Conservation (phyloP, 64 coral and sea anemone genomes). For the Montipora capricornis region DNA sequence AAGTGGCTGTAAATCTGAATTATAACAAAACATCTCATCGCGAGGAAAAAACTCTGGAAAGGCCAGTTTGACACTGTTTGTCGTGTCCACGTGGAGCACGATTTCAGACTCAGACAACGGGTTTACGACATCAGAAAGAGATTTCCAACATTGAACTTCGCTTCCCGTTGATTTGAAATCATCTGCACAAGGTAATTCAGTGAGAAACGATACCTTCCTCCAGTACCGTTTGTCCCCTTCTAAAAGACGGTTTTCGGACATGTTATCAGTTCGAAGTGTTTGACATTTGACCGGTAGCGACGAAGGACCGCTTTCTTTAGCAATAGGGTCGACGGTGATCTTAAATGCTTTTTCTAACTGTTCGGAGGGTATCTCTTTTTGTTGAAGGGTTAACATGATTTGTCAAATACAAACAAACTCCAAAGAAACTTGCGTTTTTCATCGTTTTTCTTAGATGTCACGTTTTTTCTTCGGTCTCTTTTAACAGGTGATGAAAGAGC, state of each 20-base stretch:
- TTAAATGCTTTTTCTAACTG: neutral
- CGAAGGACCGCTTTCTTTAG: neutral
- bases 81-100: neutral
- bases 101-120: neutral
- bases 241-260: neutral
- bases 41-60: neutral
- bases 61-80: neutral
- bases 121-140: neutral
- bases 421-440: neutral
- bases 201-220: neutral
- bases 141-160: neutral
- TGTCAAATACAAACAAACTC: neutral
- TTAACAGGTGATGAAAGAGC: neutral
- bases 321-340: neutral
- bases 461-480: neutral
- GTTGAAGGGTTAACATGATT: neutral
- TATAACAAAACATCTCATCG: neutral
- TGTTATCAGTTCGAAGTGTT: neutral
- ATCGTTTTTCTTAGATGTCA: neutral
- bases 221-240: neutral
- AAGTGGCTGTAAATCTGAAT: neutral
- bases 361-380: neutral
- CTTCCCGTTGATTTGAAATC: neutral
- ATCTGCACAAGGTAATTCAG: neutral
- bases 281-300: neutral